These are phyloP conservation scores for Sardinella longiceps DNA, from an alignment of 2,797 vertebrate species.

Conservation along the genomic window DNA sequence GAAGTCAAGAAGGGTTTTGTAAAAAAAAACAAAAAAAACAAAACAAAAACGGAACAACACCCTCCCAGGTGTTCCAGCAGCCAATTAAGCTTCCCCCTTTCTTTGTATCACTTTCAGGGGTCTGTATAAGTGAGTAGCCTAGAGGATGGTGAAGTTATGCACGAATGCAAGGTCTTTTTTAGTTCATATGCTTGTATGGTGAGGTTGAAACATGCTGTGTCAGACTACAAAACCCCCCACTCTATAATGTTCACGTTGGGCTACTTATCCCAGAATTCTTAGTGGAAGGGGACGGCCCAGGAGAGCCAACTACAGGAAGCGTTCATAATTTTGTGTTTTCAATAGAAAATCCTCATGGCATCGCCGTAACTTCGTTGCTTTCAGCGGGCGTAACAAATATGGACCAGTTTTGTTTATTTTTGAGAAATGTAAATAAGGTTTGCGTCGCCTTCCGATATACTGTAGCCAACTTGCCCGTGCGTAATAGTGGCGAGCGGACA, in stretches of 20 bases:
- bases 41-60: no score
- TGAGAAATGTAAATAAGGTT: neutral
- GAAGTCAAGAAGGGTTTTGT: no score
- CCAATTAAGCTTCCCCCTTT: no score
- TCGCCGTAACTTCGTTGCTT: neutral
- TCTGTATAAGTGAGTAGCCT: no score
- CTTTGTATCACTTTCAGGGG: no score
- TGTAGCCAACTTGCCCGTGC: neutral
- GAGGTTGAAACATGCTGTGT: no score
- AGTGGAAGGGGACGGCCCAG: slow-evolving; percentile 20
- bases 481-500: neutral
- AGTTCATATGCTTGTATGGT: no score
- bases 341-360: slow-evolving; percentile 22
- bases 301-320: slow-evolving; percentile 41
- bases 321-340: slow-evolving; percentile 16
- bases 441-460: neutral
- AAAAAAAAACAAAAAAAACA: no score
- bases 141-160: no score
- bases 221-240: neutral
- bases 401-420: neutral
- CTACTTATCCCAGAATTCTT: slow-evolving; percentile 47
- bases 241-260: neutral
- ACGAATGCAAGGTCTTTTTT: no score
- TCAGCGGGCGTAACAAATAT: neutral
- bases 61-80: no score